Evolutionary conservation across 2,888 invertebrate species (phyloP).

Genomic region (Pogonocherus hispidulus): DNA sequence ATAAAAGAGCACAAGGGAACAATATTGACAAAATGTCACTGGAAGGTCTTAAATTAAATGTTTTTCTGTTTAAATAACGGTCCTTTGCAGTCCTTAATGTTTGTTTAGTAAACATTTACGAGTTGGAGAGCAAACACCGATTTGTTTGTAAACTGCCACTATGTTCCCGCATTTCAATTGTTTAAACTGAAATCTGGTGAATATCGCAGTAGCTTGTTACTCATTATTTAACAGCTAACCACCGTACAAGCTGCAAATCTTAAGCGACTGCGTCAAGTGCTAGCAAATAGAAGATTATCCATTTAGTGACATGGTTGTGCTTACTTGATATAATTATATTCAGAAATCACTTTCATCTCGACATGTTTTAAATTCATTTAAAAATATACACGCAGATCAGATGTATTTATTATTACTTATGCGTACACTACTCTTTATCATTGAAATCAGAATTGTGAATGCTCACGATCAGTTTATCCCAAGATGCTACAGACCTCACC

Average conservation of each 20-base stretch:
- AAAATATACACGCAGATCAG: no score
- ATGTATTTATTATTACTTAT: no score
- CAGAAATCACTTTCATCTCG: no score
- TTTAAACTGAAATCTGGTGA: constrained; percentile 36
- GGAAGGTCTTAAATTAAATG: constrained; percentile 28
- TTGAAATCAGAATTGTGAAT: no score
- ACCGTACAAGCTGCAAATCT: not conserved
- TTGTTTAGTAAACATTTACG: constrained; percentile 42
- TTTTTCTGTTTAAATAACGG: constrained; percentile 36
- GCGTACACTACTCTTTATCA: no score
- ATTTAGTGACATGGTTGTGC: no score
- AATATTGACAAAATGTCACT: constrained; percentile 30
- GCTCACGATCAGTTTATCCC: no score
- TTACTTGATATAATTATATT: no score
- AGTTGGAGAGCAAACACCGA: constrained; percentile 49
- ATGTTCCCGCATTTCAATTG: constrained; percentile 52
- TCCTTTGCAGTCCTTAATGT: constrained; percentile 33
- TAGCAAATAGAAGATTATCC: not conserved
- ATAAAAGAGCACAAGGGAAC: constrained; percentile 19
- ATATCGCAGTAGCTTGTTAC: not conserved
- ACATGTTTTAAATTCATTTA: no score
- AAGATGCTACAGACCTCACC: no score
- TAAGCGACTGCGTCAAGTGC: not conserved
- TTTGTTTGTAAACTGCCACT: constrained; percentile 52
- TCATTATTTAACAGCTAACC: constrained; percentile 21